Evolutionary conservation across 2,888 invertebrate species (phyloP).

Genomic region (Xylota sylvarum): DNA sequence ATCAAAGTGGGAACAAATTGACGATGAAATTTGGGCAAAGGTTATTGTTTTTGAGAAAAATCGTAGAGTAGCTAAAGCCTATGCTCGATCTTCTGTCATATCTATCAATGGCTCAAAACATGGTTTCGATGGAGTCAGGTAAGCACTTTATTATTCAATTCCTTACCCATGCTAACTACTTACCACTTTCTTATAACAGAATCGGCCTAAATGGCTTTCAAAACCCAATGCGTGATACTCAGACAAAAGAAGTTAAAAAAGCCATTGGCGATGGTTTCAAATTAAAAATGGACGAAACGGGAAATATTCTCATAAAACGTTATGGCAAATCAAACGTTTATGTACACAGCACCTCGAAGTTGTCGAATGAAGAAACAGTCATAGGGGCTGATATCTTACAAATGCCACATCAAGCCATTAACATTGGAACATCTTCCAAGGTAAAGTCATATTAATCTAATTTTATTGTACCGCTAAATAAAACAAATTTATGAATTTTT

Average conservation of each 20-base stretch:
- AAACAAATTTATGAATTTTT: too few relatives aligned
- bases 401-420: conserved; percentile 88
- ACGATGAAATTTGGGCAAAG: conserved; percentile 99
- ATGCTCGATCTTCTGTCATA: conserved; percentile 97
- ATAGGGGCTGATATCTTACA: conserved; percentile 89
- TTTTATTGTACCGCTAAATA: not conserved
- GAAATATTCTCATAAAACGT: conserved; percentile 89
- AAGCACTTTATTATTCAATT: conserved; percentile 81
- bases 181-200: conserved; percentile 86
- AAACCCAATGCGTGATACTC: conserved; percentile 96
- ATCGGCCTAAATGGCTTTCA: conserved; percentile 98
- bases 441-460: conserved; percentile 81
- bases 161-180: not conserved
- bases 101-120: conserved; percentile 98
- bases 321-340: conserved; percentile 89
- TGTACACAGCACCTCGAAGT: conserved; percentile 86
- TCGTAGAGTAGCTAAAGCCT: conserved; percentile 97
- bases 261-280: conserved; percentile 94
- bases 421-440: conserved; percentile 88
- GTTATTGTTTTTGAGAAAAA: conserved; percentile 98
- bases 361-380: conserved; percentile 86
- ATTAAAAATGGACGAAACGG: conserved; percentile 90
- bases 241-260: conserved; percentile 95
- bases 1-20: conserved; percentile 98
- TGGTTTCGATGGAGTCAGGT: conserved; percentile 98